Evolutionary conservation across 2,888 invertebrate genomes (phyloP).

Genomic region (Lepeophtheirus nordmannii): DNA sequence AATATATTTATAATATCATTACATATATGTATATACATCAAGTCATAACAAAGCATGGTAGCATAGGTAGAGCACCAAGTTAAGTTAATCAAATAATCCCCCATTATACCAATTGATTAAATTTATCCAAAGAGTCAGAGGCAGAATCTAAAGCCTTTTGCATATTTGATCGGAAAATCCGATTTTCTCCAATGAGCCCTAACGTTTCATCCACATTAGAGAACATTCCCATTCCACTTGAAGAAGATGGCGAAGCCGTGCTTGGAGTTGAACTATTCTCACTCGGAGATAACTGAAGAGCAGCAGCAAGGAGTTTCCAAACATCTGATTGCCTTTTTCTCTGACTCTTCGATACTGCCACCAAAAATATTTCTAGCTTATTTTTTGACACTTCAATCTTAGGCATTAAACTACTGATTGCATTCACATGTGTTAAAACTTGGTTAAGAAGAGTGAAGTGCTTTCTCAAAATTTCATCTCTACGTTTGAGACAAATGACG

Average conservation of each 20-base stretch:
- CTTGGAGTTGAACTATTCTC: not conserved
- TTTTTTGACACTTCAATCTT: not conserved
- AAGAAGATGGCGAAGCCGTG: not conserved
- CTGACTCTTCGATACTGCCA: not conserved
- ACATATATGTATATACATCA: no score
- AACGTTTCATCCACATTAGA: not conserved
- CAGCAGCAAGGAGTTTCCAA: slow-evolving; percentile 12
- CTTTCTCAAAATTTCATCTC: slow-evolving; percentile 2
- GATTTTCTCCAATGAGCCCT: not conserved
- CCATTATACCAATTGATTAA: not conserved
- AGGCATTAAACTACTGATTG: not conserved
- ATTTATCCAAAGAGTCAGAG: not conserved
- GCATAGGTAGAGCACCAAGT: no score
- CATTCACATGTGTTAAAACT: not conserved
- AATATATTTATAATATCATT: no score
- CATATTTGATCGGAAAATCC: not conserved
- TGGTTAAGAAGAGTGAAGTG: not conserved
- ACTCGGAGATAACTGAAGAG: not conserved
- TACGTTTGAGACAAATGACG: not conserved
- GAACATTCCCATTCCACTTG: not conserved
- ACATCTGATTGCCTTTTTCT: slow-evolving; percentile 10
- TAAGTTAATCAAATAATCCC: no score
- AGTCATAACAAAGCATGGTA: no score
- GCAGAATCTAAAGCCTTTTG: not conserved
- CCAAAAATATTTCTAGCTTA: not conserved